phyloP scores from a whole-genome alignment of 2,888 invertebrate genomes.

The Yponomeuta malinellus region DNA sequence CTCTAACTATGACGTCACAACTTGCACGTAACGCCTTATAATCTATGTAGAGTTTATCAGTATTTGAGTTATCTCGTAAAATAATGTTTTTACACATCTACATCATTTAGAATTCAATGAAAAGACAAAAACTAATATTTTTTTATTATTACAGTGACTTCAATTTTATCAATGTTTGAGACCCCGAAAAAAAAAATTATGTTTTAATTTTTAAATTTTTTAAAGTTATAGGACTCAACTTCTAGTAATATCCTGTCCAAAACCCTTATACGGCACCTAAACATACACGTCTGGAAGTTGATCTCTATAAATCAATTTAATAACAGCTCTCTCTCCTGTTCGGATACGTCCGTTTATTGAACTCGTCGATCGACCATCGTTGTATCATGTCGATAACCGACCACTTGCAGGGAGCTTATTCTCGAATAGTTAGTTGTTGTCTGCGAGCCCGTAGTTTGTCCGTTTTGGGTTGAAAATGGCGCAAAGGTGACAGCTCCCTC shows the following conservation, averaged over 20 bases:
- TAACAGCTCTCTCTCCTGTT: not conserved
- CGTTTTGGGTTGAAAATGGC: not conserved
- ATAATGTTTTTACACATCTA: too few species aligned
- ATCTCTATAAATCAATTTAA: conserved; percentile 10
- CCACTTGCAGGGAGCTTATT: not conserved
- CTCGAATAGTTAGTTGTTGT: not conserved
- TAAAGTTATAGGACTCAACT: not conserved
- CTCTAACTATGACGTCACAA: too few species aligned
- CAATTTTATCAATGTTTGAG: too few species aligned
- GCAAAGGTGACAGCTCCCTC: too few species aligned
- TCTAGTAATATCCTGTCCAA: not conserved
- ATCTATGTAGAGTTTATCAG: too few species aligned
- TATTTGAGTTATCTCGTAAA: too few species aligned
- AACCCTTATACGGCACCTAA: not conserved
- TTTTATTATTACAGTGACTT: too few species aligned
- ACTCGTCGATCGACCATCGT: conserved; percentile 13
- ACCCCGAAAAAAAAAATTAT: too few species aligned
- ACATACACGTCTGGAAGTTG: not conserved
- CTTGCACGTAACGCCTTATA: too few species aligned
- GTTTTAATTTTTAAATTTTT: too few species aligned
- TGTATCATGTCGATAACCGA: conserved; percentile 15
- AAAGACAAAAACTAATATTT: too few species aligned
- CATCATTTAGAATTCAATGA: too few species aligned
- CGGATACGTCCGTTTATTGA: conserved; percentile 17
- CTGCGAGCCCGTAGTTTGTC: not conserved